phyloP scores from a whole-genome alignment of 2,888 invertebrate genomes.

The Boloria selene region DNA sequence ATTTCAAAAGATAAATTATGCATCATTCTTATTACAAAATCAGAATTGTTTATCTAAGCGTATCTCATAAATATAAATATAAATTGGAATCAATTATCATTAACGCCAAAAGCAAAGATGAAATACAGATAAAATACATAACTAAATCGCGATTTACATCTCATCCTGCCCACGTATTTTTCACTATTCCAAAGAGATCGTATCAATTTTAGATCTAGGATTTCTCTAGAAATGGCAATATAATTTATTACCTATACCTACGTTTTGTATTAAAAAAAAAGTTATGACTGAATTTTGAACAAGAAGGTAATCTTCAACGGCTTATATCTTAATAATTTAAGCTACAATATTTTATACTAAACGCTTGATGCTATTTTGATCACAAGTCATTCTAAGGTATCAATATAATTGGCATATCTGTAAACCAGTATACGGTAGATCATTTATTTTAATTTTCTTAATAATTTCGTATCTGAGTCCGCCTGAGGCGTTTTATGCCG shows the following conservation, averaged over 20 bases:
- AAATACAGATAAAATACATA: constrained; percentile 62
- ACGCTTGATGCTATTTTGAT: constrained; percentile 4
- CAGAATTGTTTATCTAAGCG: constrained; percentile 22
- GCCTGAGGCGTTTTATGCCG: constrained; percentile 62
- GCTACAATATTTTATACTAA: background rate
- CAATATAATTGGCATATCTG: constrained; percentile 80
- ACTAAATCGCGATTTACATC: constrained; percentile 59
- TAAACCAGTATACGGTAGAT: constrained; percentile 71
- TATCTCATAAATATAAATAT: constrained; percentile 43
- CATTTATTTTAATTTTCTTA: constrained; percentile 82
- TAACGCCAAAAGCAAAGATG: constrained; percentile 57
- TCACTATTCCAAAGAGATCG: constrained; percentile 50
- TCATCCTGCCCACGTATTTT: constrained; percentile 71
- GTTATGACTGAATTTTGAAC: background rate
- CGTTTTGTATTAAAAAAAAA: too few species aligned
- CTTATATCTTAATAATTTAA: background rate
- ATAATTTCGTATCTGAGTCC: constrained; percentile 78
- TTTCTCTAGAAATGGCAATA: constrained; percentile 9
- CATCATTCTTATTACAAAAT: constrained; percentile 23
- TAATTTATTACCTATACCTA: background rate
- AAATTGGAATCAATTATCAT: constrained; percentile 71
- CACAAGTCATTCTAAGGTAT: constrained; percentile 50
- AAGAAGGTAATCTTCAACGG: background rate
- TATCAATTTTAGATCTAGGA: constrained; percentile 25
- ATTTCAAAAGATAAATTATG: too few species aligned